A percentile compares a stretch with the other conserved stretches of the same genome.
These are phyloP conservation scores for Amblyjoppa fuscipennis DNA, from an alignment of 2,888 invertebrate species.

Conservation along the genomic window DNA sequence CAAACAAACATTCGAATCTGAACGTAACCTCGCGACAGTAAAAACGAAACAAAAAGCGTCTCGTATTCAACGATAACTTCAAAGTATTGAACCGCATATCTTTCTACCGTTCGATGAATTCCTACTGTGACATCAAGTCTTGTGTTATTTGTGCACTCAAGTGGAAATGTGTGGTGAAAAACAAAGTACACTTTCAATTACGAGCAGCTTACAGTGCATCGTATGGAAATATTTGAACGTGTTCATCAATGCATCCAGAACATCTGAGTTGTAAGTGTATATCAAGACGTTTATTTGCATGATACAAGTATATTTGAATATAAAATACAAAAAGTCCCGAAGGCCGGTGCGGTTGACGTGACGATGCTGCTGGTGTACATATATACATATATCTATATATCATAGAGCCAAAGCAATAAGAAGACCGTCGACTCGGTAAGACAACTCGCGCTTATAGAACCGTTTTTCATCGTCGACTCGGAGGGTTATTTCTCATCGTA, in stretches of 20 bases:
- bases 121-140: not conserved
- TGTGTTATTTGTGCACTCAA: too few species aligned
- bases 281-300: not conserved
- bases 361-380: not conserved
- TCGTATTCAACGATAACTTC: not conserved
- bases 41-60: not conserved
- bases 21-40: not conserved
- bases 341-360: too few species aligned
- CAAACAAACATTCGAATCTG: too few species aligned
- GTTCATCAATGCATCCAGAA: not conserved
- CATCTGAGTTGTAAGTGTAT: not conserved
- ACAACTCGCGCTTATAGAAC: constrained; percentile 21
- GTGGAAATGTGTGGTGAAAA: too few species aligned
- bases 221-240: too few species aligned
- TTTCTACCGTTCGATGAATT: not conserved
- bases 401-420: not conserved
- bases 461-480: constrained; percentile 14
- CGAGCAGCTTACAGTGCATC: not conserved
- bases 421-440: not conserved
- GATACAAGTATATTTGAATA: not conserved
- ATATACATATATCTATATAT: not conserved
- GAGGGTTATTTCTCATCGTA: constrained; percentile 27
- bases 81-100: not conserved
- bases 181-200: too few species aligned
- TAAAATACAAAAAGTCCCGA: not conserved